Base-by-base conservation (phyloP, 2,797 vertebrate species). In the Vireo griseus region DNA sequence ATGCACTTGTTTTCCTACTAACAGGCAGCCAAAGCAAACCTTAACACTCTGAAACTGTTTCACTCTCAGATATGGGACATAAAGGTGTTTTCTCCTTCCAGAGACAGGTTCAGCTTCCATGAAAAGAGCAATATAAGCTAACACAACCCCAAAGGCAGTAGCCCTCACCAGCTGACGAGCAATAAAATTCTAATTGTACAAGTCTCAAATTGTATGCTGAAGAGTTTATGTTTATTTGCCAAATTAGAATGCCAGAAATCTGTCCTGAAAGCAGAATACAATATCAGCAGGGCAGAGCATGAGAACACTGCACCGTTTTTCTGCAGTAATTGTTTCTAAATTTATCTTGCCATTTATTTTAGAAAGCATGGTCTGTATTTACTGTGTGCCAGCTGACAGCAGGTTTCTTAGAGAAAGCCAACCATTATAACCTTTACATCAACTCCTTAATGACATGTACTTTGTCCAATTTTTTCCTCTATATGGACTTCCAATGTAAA, bases 11-110 rank as follows among this genome's bases (percentile, higher is more conserved):
- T 91, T 83, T 66, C 81, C 68, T 52, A 71, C 0, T 75, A 68
- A 78, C 7, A 2, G 39, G 67, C 24, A n/a, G 92, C 77, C 92
- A 96, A 95, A 95, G 51, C 87, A 96, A 96, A 96, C 28, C 66
- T 62, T 24, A 65, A 72, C 75, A 79, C 69, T 52, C 66, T 73
- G 51, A 79, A 90, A 69, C 71, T 72, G 61, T 52, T 78, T 57
- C 42, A 31, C 10, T 45, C 10, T 9, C 62, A 83, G 63, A 68
- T 57, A 65, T 0, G 25, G 2, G 14, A 71, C 17, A 35, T 0
- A 28, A 54, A 85, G 40, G 54, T 39, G 37, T 61, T 45, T 69
- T 48, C 58, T 61, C 44, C 33, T 67, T 44, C 44, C 39, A 63
- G 33, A 77, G 37, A 16, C 2, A 65, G 22, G 59, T 62, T 76